phyloP scores from a whole-genome alignment of 2,888 invertebrate species.

The Phlogophora meticulosa region DNA sequence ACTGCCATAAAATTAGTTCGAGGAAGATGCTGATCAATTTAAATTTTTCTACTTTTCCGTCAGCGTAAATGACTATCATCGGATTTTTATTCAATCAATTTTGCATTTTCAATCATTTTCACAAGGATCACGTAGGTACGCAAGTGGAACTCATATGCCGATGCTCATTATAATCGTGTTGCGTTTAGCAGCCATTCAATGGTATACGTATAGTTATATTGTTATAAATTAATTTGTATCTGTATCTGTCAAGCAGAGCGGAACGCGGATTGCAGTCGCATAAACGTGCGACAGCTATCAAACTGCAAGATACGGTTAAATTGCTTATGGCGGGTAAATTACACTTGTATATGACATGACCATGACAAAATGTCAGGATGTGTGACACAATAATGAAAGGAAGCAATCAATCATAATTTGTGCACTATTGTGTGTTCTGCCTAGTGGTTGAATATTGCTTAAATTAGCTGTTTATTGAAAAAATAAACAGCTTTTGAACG shows the following conservation, averaged over 20 bases:
- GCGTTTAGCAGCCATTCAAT: slow-evolving; percentile 11
- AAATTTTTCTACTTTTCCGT: slow-evolving; percentile 6
- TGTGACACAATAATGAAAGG: slow-evolving; percentile 24
- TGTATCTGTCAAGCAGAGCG: background rate
- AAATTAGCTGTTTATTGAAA: slow-evolving; percentile 9
- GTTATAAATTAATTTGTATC: slow-evolving; percentile 7
- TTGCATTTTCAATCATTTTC: too few species aligned
- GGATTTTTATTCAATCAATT: too few species aligned
- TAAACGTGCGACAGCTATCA: background rate
- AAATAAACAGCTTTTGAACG: slow-evolving; percentile 12
- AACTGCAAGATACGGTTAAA: background rate
- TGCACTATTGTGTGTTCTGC: background rate
- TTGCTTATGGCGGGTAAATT: slow-evolving; percentile 24
- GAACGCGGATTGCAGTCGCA: background rate
- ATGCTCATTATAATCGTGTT: background rate
- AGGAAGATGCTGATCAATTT: slow-evolving; percentile 7
- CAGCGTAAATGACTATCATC: too few species aligned
- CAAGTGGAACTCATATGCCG: background rate
- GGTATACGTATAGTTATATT: background rate
- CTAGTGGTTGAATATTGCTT: background rate
- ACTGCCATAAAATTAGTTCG: background rate
- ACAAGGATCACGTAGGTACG: slow-evolving; percentile 1
- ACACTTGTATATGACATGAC: slow-evolving; percentile 12
- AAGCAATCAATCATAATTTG: slow-evolving; percentile 28
- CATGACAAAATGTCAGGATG: slow-evolving; percentile 8